A percentile compares a stretch with the other conserved stretches of the same genome.
These are phyloP conservation scores for Philonicus albiceps DNA, from an alignment of 2,888 invertebrate species.

Conservation along the genomic window DNA sequence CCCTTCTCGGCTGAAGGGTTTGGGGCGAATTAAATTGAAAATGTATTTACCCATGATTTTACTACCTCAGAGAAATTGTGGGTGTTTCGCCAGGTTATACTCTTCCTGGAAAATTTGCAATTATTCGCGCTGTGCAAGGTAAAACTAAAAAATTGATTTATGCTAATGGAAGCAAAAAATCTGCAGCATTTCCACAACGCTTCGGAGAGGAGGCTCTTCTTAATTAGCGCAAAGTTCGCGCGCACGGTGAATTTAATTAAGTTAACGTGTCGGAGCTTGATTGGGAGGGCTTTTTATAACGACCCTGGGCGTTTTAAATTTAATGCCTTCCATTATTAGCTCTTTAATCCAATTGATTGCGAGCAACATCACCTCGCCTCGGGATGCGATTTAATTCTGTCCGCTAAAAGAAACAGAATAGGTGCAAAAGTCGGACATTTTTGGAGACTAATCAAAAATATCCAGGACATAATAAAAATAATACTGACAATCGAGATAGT, in stretches of 20 bases:
- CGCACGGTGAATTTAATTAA: constrained; percentile 12
- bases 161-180: not conserved
- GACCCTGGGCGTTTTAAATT: not conserved
- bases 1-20: not conserved
- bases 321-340: not conserved
- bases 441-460: not conserved
- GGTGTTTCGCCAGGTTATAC: not conserved
- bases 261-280: not conserved
- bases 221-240: not conserved
- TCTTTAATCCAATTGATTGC: not conserved
- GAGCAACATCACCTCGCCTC: not conserved
- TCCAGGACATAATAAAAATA: not conserved
- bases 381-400: not conserved
- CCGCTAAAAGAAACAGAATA: not conserved
- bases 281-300: not conserved
- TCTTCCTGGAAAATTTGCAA: not conserved
- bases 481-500: not conserved
- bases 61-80: not conserved
- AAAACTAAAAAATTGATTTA: constrained; percentile 8
- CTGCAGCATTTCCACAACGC: not conserved
- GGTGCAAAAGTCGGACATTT: not conserved
- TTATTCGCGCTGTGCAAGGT: not conserved
- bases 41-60: not conserved
- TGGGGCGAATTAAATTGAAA: not conserved
- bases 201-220: not conserved